phyloP scores from a whole-genome alignment of 2,888 invertebrate species.

The Volucella bombylans region DNA sequence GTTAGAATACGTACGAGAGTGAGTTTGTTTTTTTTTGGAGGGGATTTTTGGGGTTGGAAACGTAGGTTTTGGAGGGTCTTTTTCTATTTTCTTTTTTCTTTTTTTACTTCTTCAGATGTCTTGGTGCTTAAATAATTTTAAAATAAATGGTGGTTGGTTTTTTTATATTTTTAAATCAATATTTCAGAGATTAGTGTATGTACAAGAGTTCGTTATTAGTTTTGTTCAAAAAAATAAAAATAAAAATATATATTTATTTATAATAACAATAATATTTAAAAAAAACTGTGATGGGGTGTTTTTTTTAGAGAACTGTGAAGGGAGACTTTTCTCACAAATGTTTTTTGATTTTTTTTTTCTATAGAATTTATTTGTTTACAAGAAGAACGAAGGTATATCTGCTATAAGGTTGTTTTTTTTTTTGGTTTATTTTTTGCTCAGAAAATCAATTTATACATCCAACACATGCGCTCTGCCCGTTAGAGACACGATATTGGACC shows the following conservation, averaged over 20 bases:
- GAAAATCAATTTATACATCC: constrained; percentile 78
- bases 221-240: constrained; percentile 31
- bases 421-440: constrained; percentile 62
- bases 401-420: constrained; percentile 76
- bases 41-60: constrained; percentile 60
- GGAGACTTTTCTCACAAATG: constrained; percentile 87
- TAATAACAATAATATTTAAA: too few relatives aligned
- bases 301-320: constrained; percentile 91
- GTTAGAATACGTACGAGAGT: constrained; percentile 35
- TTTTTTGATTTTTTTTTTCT: constrained; percentile 67
- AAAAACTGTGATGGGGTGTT: neutral
- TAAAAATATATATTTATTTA: neutral
- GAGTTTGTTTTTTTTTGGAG: neutral
- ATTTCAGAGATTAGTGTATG: constrained; percentile 71
- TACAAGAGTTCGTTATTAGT: constrained; percentile 71
- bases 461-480: constrained; percentile 83
- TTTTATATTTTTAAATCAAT: constrained; percentile 31
- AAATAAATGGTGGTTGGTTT: constrained; percentile 67
- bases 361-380: constrained; percentile 4
- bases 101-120: constrained; percentile 55
- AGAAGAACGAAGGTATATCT: constrained; percentile 38
- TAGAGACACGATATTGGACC: constrained; percentile 81
- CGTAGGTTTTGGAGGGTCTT: constrained; percentile 39
- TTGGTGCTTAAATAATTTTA: constrained; percentile 73
- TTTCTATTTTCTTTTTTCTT: constrained; percentile 8